Evolutionary conservation across 2,797 vertebrate species (phyloP).

Genomic region (Calcarius lapponicus): DNA sequence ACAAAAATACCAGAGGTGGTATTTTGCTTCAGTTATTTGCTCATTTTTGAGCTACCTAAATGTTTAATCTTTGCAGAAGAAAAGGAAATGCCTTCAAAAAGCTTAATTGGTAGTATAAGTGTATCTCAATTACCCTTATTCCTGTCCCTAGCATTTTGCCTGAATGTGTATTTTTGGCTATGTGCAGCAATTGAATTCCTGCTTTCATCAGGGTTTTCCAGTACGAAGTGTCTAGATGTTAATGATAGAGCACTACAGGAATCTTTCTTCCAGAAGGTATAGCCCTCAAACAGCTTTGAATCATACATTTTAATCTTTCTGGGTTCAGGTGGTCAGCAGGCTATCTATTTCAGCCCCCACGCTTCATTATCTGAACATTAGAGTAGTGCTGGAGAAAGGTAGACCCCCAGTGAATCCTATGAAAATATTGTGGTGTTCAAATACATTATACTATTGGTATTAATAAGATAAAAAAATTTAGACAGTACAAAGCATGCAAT

Average conservation of each 20-base stretch:
- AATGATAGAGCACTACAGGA: conserved; percentile 58
- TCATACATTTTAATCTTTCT: conserved; percentile 69
- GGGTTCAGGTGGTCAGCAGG: conserved; percentile 73
- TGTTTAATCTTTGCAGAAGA: not conserved
- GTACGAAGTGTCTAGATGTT: conserved; percentile 58
- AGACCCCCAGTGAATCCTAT: conserved; percentile 70
- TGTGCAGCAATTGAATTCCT: conserved; percentile 10
- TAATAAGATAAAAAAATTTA: conserved; percentile 77
- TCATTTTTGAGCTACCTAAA: not conserved
- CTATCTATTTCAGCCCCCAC: conserved; percentile 58
- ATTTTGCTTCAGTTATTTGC: not conserved
- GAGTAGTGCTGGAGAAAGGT: conserved; percentile 62
- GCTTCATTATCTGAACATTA: conserved; percentile 72
- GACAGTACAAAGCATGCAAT: conserved; percentile 47
- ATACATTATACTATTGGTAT: conserved; percentile 61
- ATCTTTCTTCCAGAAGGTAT: conserved; percentile 49
- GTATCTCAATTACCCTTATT: not conserved
- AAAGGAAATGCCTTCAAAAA: not conserved
- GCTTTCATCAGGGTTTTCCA: conserved; percentile 42
- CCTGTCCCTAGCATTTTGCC: not conserved
- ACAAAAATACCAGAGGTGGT: not conserved
- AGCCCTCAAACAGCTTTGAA: conserved; percentile 37
- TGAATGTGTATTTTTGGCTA: conserved; percentile 20
- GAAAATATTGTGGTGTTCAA: conserved; percentile 66
- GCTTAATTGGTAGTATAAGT: not conserved